Base-by-base conservation (phyloP, 2,888 invertebrate species). In the Drosophila putrida region DNA sequence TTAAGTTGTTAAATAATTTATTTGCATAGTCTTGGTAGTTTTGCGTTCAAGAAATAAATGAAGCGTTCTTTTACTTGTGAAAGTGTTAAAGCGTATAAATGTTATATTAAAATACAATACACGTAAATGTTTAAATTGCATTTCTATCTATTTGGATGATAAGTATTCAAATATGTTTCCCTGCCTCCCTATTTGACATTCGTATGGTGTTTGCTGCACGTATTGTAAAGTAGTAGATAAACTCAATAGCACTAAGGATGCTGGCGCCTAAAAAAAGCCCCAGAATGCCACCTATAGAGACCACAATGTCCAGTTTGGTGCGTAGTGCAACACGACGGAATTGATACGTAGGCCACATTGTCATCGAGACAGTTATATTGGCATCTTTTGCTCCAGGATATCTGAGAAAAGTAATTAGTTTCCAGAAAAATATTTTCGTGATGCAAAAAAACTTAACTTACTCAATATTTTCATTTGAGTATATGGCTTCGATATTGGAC, bases 211-310 rank as follows among this genome's bases (percentile, higher is more conserved):
- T 84, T 13, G 64, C 77, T 20, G 91, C 80, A 9, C 92, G 84
- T 38, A 91, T 43, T 0, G 94, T 94, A 50, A 94, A 93, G 74
- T 93, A 94, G 82, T 94, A 94, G 4, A 94, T 63, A 50, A 95
- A 90, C 87, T 95, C 95, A 2, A 94, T 93, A 72, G 93, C 92
- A 83, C 94, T 95, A 39, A 95, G 90, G 66, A 94, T 93, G 81
- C 94, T 94, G 33, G 94, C 95, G 4, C 95, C 95, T 67, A 94
- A 91, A 79, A 95, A 95, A 2, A 95, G 90, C 0, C 94, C 94
- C 39, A 94, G 89, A 28, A 94, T 94, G 15, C 95, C 94, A 35
- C 94, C 95, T 88, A 95, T 93, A 9, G 94, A 93, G 8, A 95
- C 94, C 5, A 93, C 91, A 20, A 93, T 86, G 71, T 94, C 94